Conservation (phyloP, 2,113 vertebrate species). For the Xerus inauris region DNA sequence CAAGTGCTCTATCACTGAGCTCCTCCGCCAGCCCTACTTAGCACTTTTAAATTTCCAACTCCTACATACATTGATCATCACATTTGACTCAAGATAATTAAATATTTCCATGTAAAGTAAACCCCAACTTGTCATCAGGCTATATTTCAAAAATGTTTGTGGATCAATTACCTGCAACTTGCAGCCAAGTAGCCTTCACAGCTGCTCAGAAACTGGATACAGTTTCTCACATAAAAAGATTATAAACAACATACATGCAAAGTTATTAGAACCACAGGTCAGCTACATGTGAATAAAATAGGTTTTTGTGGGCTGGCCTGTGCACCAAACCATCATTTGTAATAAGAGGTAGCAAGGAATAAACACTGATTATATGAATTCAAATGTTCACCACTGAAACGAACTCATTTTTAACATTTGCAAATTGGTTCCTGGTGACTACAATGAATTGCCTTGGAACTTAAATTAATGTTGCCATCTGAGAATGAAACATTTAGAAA, state of each 20-base stretch:
- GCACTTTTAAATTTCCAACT: background rate
- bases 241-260: background rate
- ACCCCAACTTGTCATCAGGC: background rate
- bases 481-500: constrained; percentile 52
- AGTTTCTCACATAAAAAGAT: background rate
- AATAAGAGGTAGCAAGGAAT: constrained; percentile 33
- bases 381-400: constrained; percentile 1
- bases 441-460: constrained; percentile 10
- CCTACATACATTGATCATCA: background rate
- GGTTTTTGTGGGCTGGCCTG: background rate
- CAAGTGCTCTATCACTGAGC: background rate
- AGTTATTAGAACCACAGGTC: constrained; percentile 25
- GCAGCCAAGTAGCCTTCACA: background rate
- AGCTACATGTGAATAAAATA: background rate
- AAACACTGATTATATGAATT: constrained; percentile 52
- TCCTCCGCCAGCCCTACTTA: background rate
- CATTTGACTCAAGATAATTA: constrained; percentile 43
- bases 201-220: background rate
- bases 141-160: background rate
- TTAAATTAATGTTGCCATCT: constrained; percentile 67
- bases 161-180: constrained; percentile 31
- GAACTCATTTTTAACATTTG: constrained; percentile 50
- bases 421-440: background rate
- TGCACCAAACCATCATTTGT: constrained; percentile 12
- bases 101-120: constrained; percentile 10